Base-by-base conservation (phyloP, 2,113 vertebrate species). In the Notarius lentiginosus region DNA sequence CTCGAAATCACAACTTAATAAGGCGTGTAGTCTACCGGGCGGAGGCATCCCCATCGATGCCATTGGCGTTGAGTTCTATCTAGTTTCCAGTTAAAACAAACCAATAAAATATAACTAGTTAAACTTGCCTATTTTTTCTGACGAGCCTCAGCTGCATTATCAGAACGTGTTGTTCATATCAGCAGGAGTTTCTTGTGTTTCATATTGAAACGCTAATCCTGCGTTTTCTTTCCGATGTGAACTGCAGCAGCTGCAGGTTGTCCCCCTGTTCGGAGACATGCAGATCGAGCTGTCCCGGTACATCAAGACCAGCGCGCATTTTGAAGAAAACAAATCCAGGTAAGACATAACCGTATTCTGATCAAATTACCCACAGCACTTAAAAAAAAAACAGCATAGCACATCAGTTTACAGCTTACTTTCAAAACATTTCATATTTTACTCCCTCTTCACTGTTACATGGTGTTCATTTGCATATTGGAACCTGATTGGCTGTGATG, bases 271-370 rank as follows among this genome's bases (percentile, higher is more conserved):
- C 65, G 98, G 98, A 20, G 98, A 99, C 92, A 99, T 99, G 98
- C 98, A 99, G 88, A 99, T 99, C 68, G 98, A 99, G 93, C 92
- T 99, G 93, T 97, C 98, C 7, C 95, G 98, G 85, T 99, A 99
- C 92, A 98, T 99, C 94, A 99, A 99, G 94, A 99, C 97, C 92
- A 99, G 98, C 7, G 97, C 98, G 84, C 98, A 99, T 94, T 99
- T 98, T 0, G 98, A 99, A 87, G 98, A 99, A 88, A 99, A 99
- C 91, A 99, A 99, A 89, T 99, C 97, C 90, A 96, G 98, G 98
- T 99, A 92, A 94, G 95, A 83, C 49, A 5, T 8, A 10, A 65
- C 18, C 7, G 3, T 47, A 7, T 51, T 51, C 47, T 24, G 10
- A 51, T 51, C 41, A 20, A 11, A 15, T 17, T 9, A 41, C 5